Evolutionary conservation across 2,797 vertebrate genomes (phyloP).

Genomic region (Melanotaenia trifasciata): DNA sequence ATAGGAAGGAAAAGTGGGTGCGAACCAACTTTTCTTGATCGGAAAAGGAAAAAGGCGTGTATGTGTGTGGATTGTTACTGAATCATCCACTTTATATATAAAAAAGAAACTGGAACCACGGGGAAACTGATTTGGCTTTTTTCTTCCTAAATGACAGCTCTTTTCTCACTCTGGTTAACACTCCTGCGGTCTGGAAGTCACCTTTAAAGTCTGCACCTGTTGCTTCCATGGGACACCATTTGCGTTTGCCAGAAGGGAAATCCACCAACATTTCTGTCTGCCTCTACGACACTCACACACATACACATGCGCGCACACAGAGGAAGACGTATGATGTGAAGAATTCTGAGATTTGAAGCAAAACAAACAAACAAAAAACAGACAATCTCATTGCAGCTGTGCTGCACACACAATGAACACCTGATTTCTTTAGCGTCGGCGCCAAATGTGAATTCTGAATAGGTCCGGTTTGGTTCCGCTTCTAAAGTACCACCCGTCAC

Average conservation of each 20-base stretch:
- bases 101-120: not conserved
- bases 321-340: slow-evolving; percentile 24
- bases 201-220: slow-evolving; percentile 73
- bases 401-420: slow-evolving; percentile 40
- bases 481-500: slow-evolving; percentile 10
- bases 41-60: not conserved
- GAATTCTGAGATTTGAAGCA: slow-evolving; percentile 22
- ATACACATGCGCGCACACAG: slow-evolving; percentile 3
- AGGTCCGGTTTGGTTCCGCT: slow-evolving; percentile 7
- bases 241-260: slow-evolving; percentile 46
- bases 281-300: not conserved
- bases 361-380: not conserved
- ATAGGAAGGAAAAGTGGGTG: not conserved
- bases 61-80: not conserved
- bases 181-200: slow-evolving; percentile 16
- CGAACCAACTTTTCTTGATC: not conserved
- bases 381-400: not conserved
- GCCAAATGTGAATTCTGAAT: slow-evolving; percentile 59
- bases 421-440: slow-evolving; percentile 70
- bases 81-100: not conserved
- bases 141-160: not conserved
- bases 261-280: slow-evolving; percentile 4
- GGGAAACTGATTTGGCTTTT: not conserved
- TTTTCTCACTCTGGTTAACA: slow-evolving; percentile 10
- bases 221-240: slow-evolving; percentile 63